A percentile compares a stretch with the other conserved stretches of the same genome.
phyloP scores from a whole-genome alignment of 2,797 vertebrate genomes.

The Cygnus olor region DNA sequence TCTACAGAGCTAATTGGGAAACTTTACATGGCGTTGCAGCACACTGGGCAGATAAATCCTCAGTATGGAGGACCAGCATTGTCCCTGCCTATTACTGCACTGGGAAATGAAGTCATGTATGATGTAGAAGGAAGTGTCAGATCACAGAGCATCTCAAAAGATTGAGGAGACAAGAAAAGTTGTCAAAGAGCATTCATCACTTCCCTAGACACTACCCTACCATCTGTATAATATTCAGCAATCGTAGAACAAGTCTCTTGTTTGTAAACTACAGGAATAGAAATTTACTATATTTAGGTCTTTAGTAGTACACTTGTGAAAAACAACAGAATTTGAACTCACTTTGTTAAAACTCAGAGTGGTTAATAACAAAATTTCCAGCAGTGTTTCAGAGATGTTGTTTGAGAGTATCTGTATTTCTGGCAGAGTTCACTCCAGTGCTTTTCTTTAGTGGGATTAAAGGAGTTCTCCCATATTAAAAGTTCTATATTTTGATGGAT shows the following conservation, averaged over 20 bases:
- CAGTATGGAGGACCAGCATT: neutral
- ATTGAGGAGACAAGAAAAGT: neutral
- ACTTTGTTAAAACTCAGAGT: neutral
- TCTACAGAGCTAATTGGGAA: slow-evolving; percentile 18
- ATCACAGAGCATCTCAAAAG: neutral
- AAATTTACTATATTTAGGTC: neutral
- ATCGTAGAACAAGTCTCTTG: neutral
- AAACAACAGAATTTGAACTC: neutral
- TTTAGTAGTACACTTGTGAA: neutral
- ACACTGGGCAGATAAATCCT: neutral
- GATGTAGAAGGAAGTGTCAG: neutral
- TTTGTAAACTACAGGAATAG: neutral
- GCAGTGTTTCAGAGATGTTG: neutral
- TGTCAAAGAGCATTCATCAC: neutral
- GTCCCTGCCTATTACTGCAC: neutral
- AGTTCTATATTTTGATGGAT: neutral
- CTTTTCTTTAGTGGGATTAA: neutral
- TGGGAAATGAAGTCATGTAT: neutral
- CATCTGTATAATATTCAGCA: neutral
- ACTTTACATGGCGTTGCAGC: neutral
- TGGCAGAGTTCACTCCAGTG: neutral
- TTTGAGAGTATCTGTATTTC: neutral
- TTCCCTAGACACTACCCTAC: neutral
- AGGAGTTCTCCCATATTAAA: neutral
- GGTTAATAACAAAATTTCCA: slow-evolving; percentile 7